phyloP scores from a whole-genome alignment of 2,113 vertebrate species.

The Addax nasomaculatus region DNA sequence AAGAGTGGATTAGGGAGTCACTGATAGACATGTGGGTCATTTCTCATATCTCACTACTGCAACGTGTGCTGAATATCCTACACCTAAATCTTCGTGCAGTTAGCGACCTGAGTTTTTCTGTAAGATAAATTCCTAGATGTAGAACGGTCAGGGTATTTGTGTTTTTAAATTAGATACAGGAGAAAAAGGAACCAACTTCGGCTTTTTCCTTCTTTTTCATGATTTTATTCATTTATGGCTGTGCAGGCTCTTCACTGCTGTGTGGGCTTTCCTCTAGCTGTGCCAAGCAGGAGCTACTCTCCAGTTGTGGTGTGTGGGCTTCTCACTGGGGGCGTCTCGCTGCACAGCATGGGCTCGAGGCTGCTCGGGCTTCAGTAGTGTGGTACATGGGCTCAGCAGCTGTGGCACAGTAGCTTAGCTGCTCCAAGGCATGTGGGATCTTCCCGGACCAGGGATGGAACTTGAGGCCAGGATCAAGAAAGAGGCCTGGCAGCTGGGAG shows the following conservation, averaged over 20 bases:
- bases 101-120: background rate
- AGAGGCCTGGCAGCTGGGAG: background rate
- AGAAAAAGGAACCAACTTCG: background rate
- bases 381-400: background rate
- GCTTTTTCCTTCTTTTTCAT: background rate
- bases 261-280: background rate
- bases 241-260: background rate
- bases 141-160: background rate
- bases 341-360: background rate
- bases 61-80: background rate
- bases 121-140: background rate
- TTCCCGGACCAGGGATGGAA: background rate
- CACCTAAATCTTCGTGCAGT: background rate
- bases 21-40: background rate
- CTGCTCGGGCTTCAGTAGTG: background rate
- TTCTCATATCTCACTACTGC: background rate
- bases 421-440: background rate
- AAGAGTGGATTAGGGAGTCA: background rate
- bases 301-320: background rate
- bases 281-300: background rate
- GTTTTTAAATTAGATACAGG: background rate
- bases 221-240: background rate
- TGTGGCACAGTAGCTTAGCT: background rate
- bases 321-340: rapidly evolving
- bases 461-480: background rate